Conservation (phyloP, 2,113 vertebrate genomes). For the Nestor notabilis region DNA sequence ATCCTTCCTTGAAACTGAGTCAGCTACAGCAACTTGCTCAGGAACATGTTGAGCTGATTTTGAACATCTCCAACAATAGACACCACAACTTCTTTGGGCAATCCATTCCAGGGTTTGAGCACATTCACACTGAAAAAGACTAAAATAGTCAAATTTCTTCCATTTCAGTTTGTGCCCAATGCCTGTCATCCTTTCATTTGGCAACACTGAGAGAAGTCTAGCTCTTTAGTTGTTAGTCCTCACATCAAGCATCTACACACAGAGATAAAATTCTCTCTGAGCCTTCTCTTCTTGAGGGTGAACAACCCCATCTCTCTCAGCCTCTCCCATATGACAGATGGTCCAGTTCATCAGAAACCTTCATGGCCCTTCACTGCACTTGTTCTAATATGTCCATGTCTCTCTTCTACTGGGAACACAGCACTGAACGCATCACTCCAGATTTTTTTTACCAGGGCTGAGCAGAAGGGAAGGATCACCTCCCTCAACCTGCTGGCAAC, state of each 20-base stretch:
- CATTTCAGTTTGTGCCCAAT: neutral
- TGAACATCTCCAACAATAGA: neutral
- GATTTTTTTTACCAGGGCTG: neutral
- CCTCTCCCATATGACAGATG: neutral
- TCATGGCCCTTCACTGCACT: neutral
- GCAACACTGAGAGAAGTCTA: neutral
- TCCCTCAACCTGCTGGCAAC: neutral
- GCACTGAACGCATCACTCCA: accelerated
- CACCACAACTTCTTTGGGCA: neutral
- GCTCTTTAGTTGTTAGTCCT: neutral
- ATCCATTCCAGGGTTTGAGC: neutral
- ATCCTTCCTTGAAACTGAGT: neutral
- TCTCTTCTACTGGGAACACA: neutral
- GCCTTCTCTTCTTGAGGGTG: neutral
- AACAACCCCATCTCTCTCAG: neutral
- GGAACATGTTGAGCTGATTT: accelerated
- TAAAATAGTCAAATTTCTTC: neutral
- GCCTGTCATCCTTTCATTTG: neutral
- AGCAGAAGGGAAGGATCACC: neutral
- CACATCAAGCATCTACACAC: neutral
- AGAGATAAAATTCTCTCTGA: neutral
- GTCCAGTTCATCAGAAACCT: neutral
- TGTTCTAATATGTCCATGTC: accelerated
- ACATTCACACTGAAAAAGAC: neutral
- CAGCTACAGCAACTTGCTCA: neutral